Percentiles rank a stretch among this genome's conserved stretches.
Conservation (phyloP, 2,113 vertebrate genomes). For the Anhinga rufa region DNA sequence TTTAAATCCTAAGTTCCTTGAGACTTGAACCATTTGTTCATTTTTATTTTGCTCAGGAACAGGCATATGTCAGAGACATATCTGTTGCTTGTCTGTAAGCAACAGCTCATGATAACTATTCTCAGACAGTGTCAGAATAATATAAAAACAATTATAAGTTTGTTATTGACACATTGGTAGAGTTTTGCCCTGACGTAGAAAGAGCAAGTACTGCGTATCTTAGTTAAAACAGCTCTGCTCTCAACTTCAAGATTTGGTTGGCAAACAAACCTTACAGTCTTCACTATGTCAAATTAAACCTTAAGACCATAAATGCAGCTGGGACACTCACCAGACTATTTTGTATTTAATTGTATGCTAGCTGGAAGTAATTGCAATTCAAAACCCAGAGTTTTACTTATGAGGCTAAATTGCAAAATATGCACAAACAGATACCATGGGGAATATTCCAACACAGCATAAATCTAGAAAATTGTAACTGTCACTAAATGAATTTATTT, state of each 20-base stretch:
- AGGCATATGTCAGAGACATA: not conserved
- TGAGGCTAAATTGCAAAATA: not conserved
- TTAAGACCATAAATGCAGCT: not conserved
- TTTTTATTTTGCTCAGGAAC: not conserved
- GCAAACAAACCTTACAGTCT: not conserved
- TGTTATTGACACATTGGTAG: not conserved
- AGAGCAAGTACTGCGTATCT: not conserved
- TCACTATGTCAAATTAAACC: not conserved
- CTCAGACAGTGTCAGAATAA: not conserved
- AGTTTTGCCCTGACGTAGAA: not conserved
- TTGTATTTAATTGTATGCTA: conserved; percentile 5
- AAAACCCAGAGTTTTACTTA: not conserved
- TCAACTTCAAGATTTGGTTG: not conserved
- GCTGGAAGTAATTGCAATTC: not conserved
- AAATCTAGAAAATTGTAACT: not conserved
- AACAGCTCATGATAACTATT: not conserved
- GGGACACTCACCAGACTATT: not conserved
- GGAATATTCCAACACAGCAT: not conserved
- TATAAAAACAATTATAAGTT: not conserved
- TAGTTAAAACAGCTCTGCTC: not conserved
- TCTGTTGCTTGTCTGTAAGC: not conserved
- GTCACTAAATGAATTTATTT: not conserved
- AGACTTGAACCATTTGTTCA: not conserved
- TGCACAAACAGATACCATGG: not conserved
- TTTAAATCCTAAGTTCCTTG: not conserved